phyloP scores from a whole-genome alignment of 2,113 vertebrate genomes.

The Dermatemys mawii region DNA sequence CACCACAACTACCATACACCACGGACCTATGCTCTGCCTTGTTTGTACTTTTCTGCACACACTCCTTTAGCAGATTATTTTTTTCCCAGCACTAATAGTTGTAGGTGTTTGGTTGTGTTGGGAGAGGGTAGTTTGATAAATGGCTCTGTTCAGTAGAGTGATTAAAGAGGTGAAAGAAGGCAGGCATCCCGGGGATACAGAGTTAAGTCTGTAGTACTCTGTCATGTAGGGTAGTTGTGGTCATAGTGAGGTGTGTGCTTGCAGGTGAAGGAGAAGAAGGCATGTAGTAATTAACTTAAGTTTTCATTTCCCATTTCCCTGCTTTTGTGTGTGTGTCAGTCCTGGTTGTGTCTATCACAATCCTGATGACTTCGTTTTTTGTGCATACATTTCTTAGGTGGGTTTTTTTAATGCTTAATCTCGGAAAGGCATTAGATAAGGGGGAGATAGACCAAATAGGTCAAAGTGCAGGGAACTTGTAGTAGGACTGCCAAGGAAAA shows the following conservation, averaged over 20 bases:
- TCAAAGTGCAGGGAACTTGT: background rate
- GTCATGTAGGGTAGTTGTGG: background rate
- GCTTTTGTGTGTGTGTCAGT: background rate
- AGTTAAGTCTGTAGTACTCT: background rate
- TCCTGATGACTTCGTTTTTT: background rate
- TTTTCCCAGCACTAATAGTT: background rate
- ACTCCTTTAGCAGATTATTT: background rate
- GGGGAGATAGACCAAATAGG: background rate
- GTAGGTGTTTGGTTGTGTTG: background rate
- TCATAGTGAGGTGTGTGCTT: background rate
- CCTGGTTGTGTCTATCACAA: background rate
- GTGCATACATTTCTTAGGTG: background rate
- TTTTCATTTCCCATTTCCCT: background rate
- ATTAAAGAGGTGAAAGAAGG: background rate
- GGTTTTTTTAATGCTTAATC: background rate
- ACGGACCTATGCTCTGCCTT: background rate
- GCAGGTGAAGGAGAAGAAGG: background rate
- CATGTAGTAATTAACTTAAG: background rate
- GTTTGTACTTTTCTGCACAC: background rate
- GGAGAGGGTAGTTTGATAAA: background rate
- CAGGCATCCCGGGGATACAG: background rate
- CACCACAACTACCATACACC: background rate
- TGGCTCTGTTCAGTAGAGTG: background rate
- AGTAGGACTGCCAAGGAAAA: conserved; percentile 2
- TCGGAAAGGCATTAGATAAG: background rate